Evolutionary conservation across 2,888 invertebrate species (phyloP).

Genomic region (Macrophya annulata): DNA sequence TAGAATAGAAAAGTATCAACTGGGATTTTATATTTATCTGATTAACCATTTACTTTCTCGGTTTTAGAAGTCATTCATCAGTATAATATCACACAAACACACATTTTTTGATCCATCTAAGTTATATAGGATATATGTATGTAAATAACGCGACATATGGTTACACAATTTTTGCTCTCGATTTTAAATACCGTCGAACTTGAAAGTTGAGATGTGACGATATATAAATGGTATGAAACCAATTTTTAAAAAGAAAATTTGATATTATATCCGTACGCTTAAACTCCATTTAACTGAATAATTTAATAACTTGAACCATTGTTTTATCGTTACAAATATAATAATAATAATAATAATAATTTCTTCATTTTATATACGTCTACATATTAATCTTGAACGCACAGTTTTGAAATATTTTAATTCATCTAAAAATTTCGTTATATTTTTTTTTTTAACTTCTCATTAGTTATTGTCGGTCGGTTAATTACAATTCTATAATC

Average conservation of each 20-base stretch:
- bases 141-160: conserved; percentile 33
- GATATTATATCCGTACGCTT: conserved; percentile 51
- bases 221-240: conserved; percentile 63
- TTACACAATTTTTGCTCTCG: not conserved
- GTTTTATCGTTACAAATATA: not conserved
- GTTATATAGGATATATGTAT: not conserved
- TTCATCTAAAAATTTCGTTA: not conserved
- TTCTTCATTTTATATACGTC: not conserved
- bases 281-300: conserved; percentile 32
- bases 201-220: not conserved
- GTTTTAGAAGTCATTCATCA: not conserved
- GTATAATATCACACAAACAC: not conserved
- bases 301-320: not conserved
- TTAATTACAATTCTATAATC: not conserved
- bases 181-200: not conserved
- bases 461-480: not conserved
- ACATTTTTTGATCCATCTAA: not conserved
- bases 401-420: not conserved
- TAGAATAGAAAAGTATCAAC: conserved; percentile 72
- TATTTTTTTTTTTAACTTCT: not conserved
- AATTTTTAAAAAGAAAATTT: conserved; percentile 49
- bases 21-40: conserved; percentile 77
- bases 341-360: not conserved
- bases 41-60: not conserved
- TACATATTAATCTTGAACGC: conserved; percentile 5